Conservation (phyloP, 2,113 vertebrate genomes). For the Argyrosomus japonicus region DNA sequence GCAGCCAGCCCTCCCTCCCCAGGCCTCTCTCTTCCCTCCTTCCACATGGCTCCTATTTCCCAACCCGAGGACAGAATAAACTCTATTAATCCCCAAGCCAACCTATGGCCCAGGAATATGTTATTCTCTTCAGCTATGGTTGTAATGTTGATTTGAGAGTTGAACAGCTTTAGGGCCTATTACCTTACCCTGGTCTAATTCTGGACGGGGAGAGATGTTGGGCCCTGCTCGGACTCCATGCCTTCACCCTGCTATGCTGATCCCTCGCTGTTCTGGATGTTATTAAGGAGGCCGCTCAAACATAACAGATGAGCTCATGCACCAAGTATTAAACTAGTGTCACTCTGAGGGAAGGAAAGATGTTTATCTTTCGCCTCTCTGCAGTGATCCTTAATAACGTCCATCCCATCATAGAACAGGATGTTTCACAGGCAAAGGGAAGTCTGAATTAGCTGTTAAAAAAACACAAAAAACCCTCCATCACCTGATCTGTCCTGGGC, state of each 20-base stretch:
- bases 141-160: constrained; percentile 70
- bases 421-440: constrained; percentile 46
- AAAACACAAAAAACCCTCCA: constrained; percentile 2
- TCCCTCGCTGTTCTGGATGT: constrained; percentile 73
- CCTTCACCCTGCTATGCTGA: constrained; percentile 49
- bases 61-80: constrained; percentile 53
- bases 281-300: constrained; percentile 73
- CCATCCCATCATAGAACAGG: constrained; percentile 42
- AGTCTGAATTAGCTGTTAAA: constrained; percentile 28
- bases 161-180: constrained; percentile 72
- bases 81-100: constrained; percentile 62
- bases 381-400: constrained; percentile 53
- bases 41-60: constrained; percentile 70
- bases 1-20: constrained; percentile 38
- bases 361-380: constrained; percentile 68
- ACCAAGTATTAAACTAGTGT: constrained; percentile 71
- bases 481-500: constrained; percentile 35
- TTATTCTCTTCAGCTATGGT: constrained; percentile 69
- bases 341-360: constrained; percentile 63
- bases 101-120: constrained; percentile 57
- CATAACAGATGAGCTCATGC: constrained; percentile 81
- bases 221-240: constrained; percentile 33
- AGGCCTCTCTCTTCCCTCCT: constrained; percentile 46
- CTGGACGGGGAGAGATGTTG: constrained; percentile 49
- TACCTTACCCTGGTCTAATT: constrained; percentile 75